phyloP scores from a whole-genome alignment of 1,140 invertebrate species.

The Diorhabda carinulata region DNA sequence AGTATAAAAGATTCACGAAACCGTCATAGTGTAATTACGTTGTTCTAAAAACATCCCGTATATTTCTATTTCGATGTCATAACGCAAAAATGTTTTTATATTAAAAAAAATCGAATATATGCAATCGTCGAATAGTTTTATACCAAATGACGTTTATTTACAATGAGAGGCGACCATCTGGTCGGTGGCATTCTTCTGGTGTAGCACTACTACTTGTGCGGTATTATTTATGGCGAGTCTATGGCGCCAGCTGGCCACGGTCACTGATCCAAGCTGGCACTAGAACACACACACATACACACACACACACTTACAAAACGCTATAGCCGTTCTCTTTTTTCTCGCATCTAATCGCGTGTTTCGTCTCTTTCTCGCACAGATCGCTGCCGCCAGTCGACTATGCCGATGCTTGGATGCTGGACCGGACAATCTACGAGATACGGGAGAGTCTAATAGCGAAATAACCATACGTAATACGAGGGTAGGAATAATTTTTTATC shows the following conservation, averaged over 20 bases:
- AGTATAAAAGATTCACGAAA: too few species aligned
- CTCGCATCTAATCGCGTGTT: neutral
- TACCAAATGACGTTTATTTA: conserved; percentile 24
- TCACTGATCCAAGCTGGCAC: conserved; percentile 44
- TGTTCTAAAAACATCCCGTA: too few species aligned
- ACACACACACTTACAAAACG: conserved; percentile 4
- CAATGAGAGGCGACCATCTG: conserved; percentile 42
- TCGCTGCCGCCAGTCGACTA: conserved; percentile 10
- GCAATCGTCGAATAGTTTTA: conserved; percentile 4
- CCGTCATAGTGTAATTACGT: too few species aligned
- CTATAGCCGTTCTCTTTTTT: neutral
- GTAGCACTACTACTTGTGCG: conserved; percentile 45
- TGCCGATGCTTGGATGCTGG: conserved; percentile 6
- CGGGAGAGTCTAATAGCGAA: too few species aligned
- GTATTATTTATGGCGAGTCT: conserved; percentile 47
- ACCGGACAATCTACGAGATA: neutral
- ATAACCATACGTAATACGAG: too few species aligned
- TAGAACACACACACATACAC: neutral
- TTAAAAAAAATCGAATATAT: neutral
- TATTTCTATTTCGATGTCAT: too few species aligned
- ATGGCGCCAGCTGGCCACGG: conserved; percentile 49
- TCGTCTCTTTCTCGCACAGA: conserved; percentile 9
- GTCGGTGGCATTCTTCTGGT: conserved; percentile 43
- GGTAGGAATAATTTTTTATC: too few species aligned
- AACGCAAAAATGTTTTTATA: neutral